Conservation (phyloP, 2,888 invertebrate species). For the Acleris sparsana region DNA sequence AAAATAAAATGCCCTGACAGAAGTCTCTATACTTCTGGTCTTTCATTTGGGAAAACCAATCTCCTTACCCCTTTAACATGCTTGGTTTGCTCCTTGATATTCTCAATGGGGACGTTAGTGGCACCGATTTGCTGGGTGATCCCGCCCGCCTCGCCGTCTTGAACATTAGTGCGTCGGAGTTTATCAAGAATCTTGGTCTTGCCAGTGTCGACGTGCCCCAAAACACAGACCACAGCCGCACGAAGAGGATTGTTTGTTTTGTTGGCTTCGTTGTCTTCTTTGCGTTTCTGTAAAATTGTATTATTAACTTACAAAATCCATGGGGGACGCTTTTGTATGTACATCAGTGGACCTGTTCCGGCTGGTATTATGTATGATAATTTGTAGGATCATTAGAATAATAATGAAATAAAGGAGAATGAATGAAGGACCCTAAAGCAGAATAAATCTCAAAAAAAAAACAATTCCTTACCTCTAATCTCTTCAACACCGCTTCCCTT, state of each 20-base stretch:
- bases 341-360: too few species aligned
- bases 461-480: slow-evolving; percentile 85
- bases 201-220: slow-evolving; percentile 99
- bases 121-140: slow-evolving; percentile 99
- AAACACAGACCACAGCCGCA: slow-evolving; percentile 98
- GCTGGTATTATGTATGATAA: too few species aligned
- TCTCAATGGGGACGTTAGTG: slow-evolving; percentile 98
- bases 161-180: slow-evolving; percentile 93
- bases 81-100: slow-evolving; percentile 96
- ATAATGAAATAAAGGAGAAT: neutral
- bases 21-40: too few species aligned
- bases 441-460: neutral
- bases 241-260: slow-evolving; percentile 85
- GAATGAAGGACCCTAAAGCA: too few species aligned
- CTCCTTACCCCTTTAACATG: slow-evolving; percentile 93
- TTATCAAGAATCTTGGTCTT: slow-evolving; percentile 99
- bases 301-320: neutral
- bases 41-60: slow-evolving; percentile 39
- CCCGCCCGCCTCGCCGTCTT: slow-evolving; percentile 98
- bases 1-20: too few species aligned
- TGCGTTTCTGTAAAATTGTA: slow-evolving; percentile 66
- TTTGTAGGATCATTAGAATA: neutral
- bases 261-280: slow-evolving; percentile 76
- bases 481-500: slow-evolving; percentile 87
- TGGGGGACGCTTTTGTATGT: neutral